Evolutionary conservation across 2,113 vertebrate species (phyloP).

Genomic region (Vimba vimba): DNA sequence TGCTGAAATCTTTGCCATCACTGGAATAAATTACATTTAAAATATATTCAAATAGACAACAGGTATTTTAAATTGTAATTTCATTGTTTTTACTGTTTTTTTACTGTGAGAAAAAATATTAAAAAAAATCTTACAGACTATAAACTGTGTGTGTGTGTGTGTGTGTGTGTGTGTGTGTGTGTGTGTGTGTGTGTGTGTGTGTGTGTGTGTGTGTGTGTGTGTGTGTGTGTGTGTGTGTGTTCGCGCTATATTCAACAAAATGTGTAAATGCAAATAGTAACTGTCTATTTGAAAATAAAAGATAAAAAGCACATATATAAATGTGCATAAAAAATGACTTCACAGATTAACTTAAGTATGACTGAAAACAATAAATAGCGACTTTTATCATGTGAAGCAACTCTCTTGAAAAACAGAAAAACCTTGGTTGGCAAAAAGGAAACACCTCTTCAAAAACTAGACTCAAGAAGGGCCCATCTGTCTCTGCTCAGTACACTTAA

Average conservation of each 20-base stretch:
- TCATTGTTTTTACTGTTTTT: too few species aligned
- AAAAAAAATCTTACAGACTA: too few species aligned
- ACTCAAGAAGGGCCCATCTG: slow-evolving; percentile 7
- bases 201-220: too few species aligned
- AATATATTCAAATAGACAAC: background rate
- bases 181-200: too few species aligned
- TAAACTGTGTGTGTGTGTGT: too few species aligned
- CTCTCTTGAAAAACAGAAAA: background rate
- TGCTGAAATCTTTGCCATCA: background rate
- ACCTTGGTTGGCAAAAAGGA: background rate
- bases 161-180: too few species aligned
- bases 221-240: too few species aligned
- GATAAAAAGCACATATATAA: background rate
- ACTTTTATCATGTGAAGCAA: background rate
- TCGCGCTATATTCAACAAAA: too few species aligned
- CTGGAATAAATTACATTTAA: background rate
- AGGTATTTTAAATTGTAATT: background rate
- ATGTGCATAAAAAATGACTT: background rate
- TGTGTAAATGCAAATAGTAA: background rate
- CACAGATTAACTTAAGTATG: background rate
- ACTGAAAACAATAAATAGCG: background rate
- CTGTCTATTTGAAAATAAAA: background rate
- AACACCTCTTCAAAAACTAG: background rate
- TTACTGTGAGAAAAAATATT: too few species aligned
- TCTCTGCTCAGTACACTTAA: background rate